Percentiles rank a stretch among this genome's conserved stretches.
Evolutionary conservation across 1,140 invertebrate genomes (phyloP).

Genomic region (Drosophila littoralis): DNA sequence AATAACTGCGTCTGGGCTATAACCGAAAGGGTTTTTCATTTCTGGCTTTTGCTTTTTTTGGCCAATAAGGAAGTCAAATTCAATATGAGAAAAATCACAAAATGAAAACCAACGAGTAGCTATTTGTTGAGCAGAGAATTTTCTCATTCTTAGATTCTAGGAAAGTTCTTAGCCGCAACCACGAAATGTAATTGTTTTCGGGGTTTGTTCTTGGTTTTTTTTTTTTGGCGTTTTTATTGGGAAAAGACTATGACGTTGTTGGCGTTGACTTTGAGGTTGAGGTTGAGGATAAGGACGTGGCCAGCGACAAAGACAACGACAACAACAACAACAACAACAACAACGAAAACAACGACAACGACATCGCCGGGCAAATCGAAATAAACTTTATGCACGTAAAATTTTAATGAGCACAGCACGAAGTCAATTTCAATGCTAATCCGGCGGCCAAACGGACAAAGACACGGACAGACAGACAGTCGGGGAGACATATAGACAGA

Average conservation of each 20-base stretch:
- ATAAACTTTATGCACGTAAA: conserved; percentile 82
- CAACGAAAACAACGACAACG: conserved; percentile 4
- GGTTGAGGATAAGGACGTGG: conserved; percentile 47
- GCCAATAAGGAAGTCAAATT: conserved; percentile 69
- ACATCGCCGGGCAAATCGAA: conserved; percentile 68
- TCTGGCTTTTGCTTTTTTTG: conserved; percentile 19
- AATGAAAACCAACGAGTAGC: conserved; percentile 53
- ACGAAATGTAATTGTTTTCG: conserved; percentile 52
- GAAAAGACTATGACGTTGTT: conserved; percentile 23
- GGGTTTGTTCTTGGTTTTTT: conserved; percentile 16
- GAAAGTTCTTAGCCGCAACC: conserved; percentile 47
- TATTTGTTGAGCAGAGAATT: conserved; percentile 43
- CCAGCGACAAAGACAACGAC: conserved; percentile 35
- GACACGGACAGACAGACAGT: conserved; percentile 7
- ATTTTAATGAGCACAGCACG: conserved; percentile 83
- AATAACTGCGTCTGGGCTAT: conserved; percentile 45
- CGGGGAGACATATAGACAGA: conserved; percentile 16
- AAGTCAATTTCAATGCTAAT: conserved; percentile 83
- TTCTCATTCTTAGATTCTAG: conserved; percentile 37
- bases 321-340: conserved; percentile 40
- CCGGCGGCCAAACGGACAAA: conserved; percentile 65
- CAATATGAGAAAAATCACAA: conserved; percentile 21
- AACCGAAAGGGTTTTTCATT: conserved; percentile 42
- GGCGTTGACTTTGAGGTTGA: conserved; percentile 18
- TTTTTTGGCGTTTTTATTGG: conserved; percentile 40